Conservation (phyloP, 1,140 invertebrate species). For the Brachionus paranguensis region DNA sequence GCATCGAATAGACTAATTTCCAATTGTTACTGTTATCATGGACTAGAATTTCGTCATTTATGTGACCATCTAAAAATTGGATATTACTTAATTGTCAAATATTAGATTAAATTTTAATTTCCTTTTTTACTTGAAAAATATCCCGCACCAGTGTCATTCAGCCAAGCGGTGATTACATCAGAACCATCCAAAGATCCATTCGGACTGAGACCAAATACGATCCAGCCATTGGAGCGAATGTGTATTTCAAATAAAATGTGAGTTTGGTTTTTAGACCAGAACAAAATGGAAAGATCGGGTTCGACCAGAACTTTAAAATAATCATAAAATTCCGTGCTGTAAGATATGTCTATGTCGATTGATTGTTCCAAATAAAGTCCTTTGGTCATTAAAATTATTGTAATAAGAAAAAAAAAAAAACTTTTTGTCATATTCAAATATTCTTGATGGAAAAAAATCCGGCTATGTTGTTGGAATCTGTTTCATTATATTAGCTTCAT, state of each 20-base stretch:
- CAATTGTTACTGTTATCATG: not conserved
- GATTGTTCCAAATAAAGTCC: too few species aligned
- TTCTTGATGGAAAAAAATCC: not conserved
- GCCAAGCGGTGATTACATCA: constrained; percentile 74
- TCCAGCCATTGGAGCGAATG: constrained; percentile 65
- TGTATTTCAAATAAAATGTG: constrained; percentile 21
- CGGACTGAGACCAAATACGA: constrained; percentile 72
- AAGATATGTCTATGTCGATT: not conserved
- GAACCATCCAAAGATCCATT: constrained; percentile 70
- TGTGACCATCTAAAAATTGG: not conserved
- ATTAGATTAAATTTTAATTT: constrained; percentile 42
- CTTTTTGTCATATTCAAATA: not conserved
- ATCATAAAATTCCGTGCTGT: not conserved
- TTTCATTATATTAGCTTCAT: not conserved
- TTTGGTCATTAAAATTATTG: not conserved
- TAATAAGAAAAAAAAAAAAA: not conserved
- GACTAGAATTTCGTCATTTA: not conserved
- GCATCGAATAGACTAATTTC: not conserved
- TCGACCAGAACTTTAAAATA: not conserved
- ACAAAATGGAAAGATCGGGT: not conserved
- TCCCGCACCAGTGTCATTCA: constrained; percentile 56
- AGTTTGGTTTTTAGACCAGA: constrained; percentile 21
- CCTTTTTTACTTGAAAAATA: constrained; percentile 21
- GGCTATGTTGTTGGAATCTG: not conserved
- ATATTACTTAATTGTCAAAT: constrained; percentile 42